Evolutionary conservation across 2,888 invertebrate species (phyloP), one percentile per base, ranked within the genome.

Genomic region (Tuta absoluta): DNA sequence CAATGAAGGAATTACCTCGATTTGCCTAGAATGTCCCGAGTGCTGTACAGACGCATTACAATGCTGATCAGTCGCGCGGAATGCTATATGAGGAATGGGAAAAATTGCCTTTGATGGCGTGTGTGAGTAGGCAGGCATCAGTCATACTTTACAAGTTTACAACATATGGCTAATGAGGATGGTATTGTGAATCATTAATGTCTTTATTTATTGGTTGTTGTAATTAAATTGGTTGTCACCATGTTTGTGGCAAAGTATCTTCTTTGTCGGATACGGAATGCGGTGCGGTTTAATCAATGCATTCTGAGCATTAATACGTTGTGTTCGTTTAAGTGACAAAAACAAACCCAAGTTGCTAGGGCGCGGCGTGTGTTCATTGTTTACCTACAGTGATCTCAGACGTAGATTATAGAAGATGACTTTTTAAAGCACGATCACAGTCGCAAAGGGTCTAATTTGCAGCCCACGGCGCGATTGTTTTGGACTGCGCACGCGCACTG

Each of bases 391-490:
- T 38, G 37, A 62, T 64, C 60, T 48, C 60, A 61, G 64, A 19
- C 65, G 21, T 62, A 67, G 69, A 71, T 71, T 71, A 73, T 68
- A 71, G 68, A 72, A 72, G 71, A 74, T 70, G 70, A 66, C 66
- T 68, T 67, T 68, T 66, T 66, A 73, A 71, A 68, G 68, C 72
- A 72, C 69, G 73, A 77, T 75, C 72, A 70, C 24, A 12, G 77
- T 75, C 72, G 56, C 72, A 67, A 75, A 76, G 78, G 76, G 71
- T 79, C 82, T 88, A 87, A 88, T 87, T 84, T 79, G 75, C 76
- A 72, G 75, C 73, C 79, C 87, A 87, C 87, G 85, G 74, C 69
- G 79, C 79, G 78, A 85, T 84, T 88, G 85, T 85, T 86, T 84
- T 80, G 78, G 81, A 76, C 73, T 74, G 75, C 73, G 76, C 77